A percentile compares a stretch with the other conserved stretches of the same genome.
phyloP scores from a whole-genome alignment of 2,888 invertebrate species.

The Desoria tigrina region DNA sequence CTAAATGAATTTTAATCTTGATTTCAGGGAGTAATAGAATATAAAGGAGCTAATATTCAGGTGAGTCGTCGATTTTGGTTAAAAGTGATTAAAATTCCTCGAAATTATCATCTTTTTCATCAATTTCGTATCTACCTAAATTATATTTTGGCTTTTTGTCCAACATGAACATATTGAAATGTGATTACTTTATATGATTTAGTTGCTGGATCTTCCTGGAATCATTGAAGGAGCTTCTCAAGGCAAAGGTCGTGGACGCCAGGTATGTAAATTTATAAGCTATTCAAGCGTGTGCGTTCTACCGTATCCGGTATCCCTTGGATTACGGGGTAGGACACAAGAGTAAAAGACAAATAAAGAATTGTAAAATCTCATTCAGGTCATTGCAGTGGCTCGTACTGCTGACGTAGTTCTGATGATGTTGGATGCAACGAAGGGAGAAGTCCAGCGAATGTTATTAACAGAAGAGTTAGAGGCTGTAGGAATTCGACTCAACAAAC shows the following conservation, averaged over 20 bases:
- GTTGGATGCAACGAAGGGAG: conserved; percentile 96
- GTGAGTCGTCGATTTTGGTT: no score
- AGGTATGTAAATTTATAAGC: no score
- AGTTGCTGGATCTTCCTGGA: conserved; percentile 93
- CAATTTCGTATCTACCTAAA: not conserved
- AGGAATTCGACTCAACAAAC: conserved; percentile 92
- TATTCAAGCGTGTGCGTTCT: no score
- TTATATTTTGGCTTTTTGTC: not conserved
- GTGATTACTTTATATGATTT: no score
- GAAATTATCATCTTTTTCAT: no score
- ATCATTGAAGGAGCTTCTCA: conserved; percentile 99
- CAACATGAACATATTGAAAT: not conserved
- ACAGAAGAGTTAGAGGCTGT: conserved; percentile 96
- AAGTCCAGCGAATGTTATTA: conserved; percentile 83
- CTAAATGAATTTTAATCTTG: not conserved
- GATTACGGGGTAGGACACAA: no score
- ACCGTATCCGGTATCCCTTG: no score
- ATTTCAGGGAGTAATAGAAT: conserved; percentile 88
- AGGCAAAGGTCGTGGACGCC: conserved; percentile 59
- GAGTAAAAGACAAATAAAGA: no score
- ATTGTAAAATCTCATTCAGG: no score
- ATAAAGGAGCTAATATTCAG: conserved; percentile 98
- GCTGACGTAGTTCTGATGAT: conserved; percentile 98
- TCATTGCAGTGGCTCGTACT: conserved; percentile 97
- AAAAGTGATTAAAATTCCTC: no score